Evolutionary conservation across 2,797 vertebrate genomes (phyloP), one percentile per base, ranked within the genome.

Genomic region (Emydoidea blandingii): DNA sequence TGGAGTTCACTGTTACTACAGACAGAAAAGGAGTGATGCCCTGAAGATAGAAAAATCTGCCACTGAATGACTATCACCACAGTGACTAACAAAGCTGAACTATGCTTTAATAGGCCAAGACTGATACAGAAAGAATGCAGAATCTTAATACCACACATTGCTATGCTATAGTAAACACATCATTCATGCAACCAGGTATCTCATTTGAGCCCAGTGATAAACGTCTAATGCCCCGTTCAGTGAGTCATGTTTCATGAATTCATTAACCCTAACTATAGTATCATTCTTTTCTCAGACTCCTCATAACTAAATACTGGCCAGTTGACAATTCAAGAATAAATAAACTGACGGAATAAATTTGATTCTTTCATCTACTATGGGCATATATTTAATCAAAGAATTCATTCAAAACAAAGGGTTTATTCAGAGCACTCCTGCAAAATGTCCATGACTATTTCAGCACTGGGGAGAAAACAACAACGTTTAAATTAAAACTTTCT

Each of bases 381-480:
- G 62, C 59, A 82, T 88, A 90, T 41, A 79, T 92, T 86, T 81
- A 83, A 90, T 81, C 50, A 88, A 93, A 87, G 2, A 88, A 54
- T 82, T 90, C 25, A 84, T 52, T 62, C 44, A 56, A 1, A 1
- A 12, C 91, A 25, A 19, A 47, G 91, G 84, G 2, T 52, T 85
- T 83, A 88, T 91, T 88, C 85, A 87, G 86, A 94, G 84, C 1
- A 21, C 18, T 14, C n/a, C 78, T 81, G 54, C 34, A 94, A 95
- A 94, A 85, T n/a, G 86, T 12, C 3, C 50, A 85, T 18, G 80
- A 92, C 76, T 29, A 21, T 47, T 90, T 87, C 41, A 90, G 41
- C 34, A 54, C 21, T 68, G 90, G 29, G 19, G 54, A 90, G 91
- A 86, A 15, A 62, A 31, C 12, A 31, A 21, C 3, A 72, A 37